Conservation (phyloP, 2,113 vertebrate genomes). For the Lagenorhynchus albirostris region DNA sequence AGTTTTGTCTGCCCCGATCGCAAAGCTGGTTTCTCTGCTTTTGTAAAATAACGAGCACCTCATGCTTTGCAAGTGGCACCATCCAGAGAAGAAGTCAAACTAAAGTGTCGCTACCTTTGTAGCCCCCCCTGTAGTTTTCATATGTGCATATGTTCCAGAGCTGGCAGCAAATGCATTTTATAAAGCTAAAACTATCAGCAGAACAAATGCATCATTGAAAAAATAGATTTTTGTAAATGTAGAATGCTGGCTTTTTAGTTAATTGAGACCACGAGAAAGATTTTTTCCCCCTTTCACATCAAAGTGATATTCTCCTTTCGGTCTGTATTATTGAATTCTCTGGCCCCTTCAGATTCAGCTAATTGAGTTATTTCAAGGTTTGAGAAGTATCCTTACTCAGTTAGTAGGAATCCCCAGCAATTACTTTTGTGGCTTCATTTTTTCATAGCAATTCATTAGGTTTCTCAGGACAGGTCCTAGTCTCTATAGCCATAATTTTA, state of each 20-base stretch:
- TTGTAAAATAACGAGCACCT: slow-evolving; percentile 68
- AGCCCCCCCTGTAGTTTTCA: slow-evolving; percentile 15
- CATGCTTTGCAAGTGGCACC: slow-evolving; percentile 54
- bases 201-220: slow-evolving; percentile 36
- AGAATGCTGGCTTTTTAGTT: slow-evolving; percentile 50
- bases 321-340: slow-evolving; percentile 3
- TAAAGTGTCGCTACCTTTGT: slow-evolving; percentile 18
- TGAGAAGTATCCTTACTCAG: neutral
- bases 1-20: slow-evolving; percentile 54
- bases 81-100: slow-evolving; percentile 66
- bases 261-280: slow-evolving; percentile 51
- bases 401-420: neutral
- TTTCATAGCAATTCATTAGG: neutral
- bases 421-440: neutral
- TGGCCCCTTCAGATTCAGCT: neutral
- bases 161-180: slow-evolving; percentile 31
- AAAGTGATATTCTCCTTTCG: neutral
- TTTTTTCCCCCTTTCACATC: neutral
- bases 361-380: neutral
- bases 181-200: slow-evolving; percentile 52
- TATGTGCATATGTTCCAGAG: neutral
- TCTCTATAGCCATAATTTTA: neutral
- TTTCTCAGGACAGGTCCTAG: neutral
- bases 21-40: slow-evolving; percentile 65
- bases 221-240: slow-evolving; percentile 61